These are phyloP conservation scores for Chlorops oryzae DNA, from an alignment of 1,140 invertebrate species.

Conservation along the genomic window DNA sequence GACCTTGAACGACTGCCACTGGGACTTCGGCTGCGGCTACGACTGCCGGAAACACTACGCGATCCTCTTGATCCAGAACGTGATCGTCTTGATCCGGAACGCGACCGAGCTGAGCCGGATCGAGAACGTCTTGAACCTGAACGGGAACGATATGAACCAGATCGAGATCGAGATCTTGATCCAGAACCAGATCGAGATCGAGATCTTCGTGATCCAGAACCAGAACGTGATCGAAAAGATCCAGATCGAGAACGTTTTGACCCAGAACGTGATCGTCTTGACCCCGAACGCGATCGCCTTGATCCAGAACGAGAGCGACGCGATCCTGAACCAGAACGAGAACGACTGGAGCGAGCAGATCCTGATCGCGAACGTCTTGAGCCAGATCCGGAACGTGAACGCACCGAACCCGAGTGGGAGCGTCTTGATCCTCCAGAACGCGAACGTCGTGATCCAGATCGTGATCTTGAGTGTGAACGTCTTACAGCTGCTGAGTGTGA, in stretches of 20 bases:
- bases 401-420: conserved; percentile 37
- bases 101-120: conserved; percentile 41
- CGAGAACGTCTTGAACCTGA: conserved; percentile 45
- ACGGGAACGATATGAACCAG: conserved; percentile 43
- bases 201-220: conserved; percentile 44
- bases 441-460: conserved; percentile 26
- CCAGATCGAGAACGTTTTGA: conserved; percentile 20
- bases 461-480: conserved; percentile 39
- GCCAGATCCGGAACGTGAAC: conserved; percentile 28
- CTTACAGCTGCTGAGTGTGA: too few relatives aligned
- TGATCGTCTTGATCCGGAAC: conserved; percentile 47
- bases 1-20: conserved; percentile 31
- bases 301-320: conserved; percentile 47
- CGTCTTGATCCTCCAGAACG: conserved; percentile 40
- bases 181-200: conserved; percentile 33
- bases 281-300: conserved; percentile 31
- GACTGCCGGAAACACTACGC: conserved; percentile 29
- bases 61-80: conserved; percentile 43
- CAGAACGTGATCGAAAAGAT: conserved; percentile 40
- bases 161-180: conserved; percentile 41
- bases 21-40: conserved; percentile 19
- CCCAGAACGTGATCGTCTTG: conserved; percentile 20
- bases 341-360: conserved; percentile 39
- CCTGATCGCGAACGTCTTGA: conserved; percentile 40
- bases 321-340: conserved; percentile 44